A percentile compares a stretch with the other conserved stretches of the same genome.
These are phyloP conservation scores for Petromus typicus DNA, from an alignment of 2,113 vertebrate genomes.

Conservation along the genomic window DNA sequence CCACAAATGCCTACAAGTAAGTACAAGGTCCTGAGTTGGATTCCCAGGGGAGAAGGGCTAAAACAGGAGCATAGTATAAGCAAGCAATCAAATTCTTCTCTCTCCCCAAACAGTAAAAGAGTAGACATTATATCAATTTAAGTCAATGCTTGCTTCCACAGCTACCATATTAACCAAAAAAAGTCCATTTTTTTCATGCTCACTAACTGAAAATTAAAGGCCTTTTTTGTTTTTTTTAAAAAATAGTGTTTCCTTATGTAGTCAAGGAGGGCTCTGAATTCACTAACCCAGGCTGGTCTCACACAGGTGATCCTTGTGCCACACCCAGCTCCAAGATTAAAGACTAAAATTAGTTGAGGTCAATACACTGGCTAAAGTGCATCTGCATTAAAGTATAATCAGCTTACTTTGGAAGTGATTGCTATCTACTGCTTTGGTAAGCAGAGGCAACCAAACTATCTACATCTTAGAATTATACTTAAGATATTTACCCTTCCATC, in stretches of 20 bases:
- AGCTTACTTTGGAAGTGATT: not conserved
- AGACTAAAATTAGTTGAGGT: not conserved
- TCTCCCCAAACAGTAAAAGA: not conserved
- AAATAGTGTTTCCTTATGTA: not conserved
- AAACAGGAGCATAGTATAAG: not conserved
- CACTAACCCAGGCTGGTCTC: not conserved
- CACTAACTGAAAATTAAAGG: constrained; percentile 56
- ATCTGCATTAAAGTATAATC: not conserved
- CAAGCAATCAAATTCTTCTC: not conserved
- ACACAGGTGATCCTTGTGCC: not conserved
- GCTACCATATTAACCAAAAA: not conserved
- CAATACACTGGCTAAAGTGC: not conserved
- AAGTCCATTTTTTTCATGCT: not conserved
- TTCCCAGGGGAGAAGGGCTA: too few species aligned
- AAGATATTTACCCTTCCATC: not conserved
- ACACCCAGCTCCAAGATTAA: not conserved
- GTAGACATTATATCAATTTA: not conserved
- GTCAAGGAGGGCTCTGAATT: not conserved
- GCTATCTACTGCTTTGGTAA: not conserved
- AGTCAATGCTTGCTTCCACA: constrained; percentile 3
- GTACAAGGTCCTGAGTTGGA: too few species aligned
- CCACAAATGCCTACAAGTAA: too few species aligned
- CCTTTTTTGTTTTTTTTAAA: not conserved
- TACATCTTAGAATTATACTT: constrained; percentile 11
- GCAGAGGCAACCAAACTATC: not conserved